Percentiles rank a stretch among this genome's conserved stretches.
Evolutionary conservation across 2,113 vertebrate genomes (phyloP).

Genomic region (Pontoporia blainvillei): DNA sequence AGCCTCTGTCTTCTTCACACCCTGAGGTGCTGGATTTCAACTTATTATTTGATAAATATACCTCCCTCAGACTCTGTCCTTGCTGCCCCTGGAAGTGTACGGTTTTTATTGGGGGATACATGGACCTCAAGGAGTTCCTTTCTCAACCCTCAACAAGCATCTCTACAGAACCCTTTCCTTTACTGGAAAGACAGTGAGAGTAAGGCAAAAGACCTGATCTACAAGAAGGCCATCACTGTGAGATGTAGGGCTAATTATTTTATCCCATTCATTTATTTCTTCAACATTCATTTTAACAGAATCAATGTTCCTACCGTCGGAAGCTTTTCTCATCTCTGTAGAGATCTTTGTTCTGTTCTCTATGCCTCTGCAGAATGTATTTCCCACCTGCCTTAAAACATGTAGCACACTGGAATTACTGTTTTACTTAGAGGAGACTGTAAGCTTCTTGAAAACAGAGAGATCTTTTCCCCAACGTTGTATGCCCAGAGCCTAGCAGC

Average conservation of each 20-base stretch:
- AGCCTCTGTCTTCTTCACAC: neutral
- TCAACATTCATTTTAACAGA: neutral
- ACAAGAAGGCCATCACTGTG: no score
- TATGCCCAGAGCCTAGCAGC: neutral
- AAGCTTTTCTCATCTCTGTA: neutral
- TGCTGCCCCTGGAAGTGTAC: fast-evolving
- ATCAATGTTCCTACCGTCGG: neutral
- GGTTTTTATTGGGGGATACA: neutral
- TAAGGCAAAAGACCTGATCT: neutral
- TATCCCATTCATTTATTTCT: no score
- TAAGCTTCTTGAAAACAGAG: neutral
- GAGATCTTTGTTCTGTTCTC: neutral
- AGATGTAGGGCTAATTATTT: fast-evolving
- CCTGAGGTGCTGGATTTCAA: neutral
- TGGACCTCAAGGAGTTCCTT: neutral
- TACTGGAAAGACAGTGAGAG: no score
- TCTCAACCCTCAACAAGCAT: neutral
- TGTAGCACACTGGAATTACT: neutral
- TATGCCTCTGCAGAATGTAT: no score
- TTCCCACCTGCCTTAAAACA: neutral
- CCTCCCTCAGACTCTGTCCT: neutral
- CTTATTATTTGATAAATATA: neutral
- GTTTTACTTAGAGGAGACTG: neutral
- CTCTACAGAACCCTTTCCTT: neutral
- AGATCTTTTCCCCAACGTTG: no score